A percentile compares a stretch with the other conserved stretches of the same genome.
Evolutionary conservation across 1,140 invertebrate genomes (phyloP).

Genomic region (Hycleus phaleratus): DNA sequence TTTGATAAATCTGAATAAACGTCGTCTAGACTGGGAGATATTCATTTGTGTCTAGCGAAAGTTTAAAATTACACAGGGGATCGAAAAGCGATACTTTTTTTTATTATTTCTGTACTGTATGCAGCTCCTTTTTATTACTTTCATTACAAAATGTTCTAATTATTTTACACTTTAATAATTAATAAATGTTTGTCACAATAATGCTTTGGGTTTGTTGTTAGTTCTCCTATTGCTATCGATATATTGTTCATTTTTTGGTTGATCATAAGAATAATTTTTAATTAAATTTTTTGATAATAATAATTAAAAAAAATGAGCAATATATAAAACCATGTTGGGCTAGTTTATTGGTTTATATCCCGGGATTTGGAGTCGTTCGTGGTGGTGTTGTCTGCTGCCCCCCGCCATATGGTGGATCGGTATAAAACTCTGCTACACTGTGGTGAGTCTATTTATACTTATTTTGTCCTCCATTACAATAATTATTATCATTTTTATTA

Average conservation of each 20-base stretch:
- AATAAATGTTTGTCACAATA: conserved; percentile 44
- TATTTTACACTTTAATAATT: conserved; percentile 37
- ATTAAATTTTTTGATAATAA: neutral
- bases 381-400: conserved; percentile 28
- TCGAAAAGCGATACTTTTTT: conserved; percentile 6
- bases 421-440: conserved; percentile 37
- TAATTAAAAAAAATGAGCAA: conserved; percentile 20
- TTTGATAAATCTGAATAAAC: no score
- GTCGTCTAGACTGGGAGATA: no score
- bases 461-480: conserved; percentile 17
- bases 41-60: conserved; percentile 28
- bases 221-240: conserved; percentile 30
- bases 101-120: conserved; percentile 34
- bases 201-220: conserved; percentile 44
- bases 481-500: no score
- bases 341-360: conserved; percentile 37
- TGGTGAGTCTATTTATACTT: conserved; percentile 40
- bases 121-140: conserved; percentile 32
- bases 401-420: conserved; percentile 30
- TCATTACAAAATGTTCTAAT: conserved; percentile 39
- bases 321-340: conserved; percentile 28
- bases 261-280: neutral
- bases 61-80: neutral
- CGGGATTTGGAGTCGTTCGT: conserved; percentile 34
- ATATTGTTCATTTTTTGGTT: conserved; percentile 7